Evolutionary conservation across 1,140 invertebrate genomes (phyloP).

Genomic region (Zaprionus davidi): DNA sequence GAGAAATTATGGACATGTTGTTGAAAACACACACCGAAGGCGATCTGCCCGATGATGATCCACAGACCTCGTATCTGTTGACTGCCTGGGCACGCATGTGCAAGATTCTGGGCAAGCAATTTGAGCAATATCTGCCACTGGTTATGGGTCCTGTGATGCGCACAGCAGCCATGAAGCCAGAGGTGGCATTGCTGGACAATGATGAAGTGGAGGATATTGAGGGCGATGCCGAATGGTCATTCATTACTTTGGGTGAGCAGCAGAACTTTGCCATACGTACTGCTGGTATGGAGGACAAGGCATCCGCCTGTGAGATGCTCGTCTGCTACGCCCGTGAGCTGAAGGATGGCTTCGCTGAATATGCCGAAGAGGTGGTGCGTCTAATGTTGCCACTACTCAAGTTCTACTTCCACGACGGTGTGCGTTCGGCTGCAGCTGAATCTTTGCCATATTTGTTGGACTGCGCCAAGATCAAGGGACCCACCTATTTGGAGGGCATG

Average conservation of each 20-base stretch:
- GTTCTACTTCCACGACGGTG: slow-evolving; percentile 99
- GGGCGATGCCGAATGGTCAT: slow-evolving; percentile 97
- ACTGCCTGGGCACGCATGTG: slow-evolving; percentile 99
- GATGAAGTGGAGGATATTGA: slow-evolving; percentile 94
- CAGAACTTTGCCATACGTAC: slow-evolving; percentile 97
- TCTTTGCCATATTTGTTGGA: slow-evolving; percentile 97
- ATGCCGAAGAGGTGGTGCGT: slow-evolving; percentile 96
- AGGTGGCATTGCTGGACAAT: slow-evolving; percentile 98
- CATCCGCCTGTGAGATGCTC: slow-evolving; percentile 99
- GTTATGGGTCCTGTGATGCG: slow-evolving; percentile 99
- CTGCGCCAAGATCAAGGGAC: slow-evolving; percentile 94
- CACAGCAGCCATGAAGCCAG: slow-evolving; percentile 97
- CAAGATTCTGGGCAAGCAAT: slow-evolving; percentile 97
- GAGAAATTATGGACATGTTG: slow-evolving; percentile 98
- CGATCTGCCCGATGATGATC: slow-evolving; percentile 96
- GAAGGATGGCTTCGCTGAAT: slow-evolving; percentile 97
- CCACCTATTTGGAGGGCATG: slow-evolving; percentile 91
- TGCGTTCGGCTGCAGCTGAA: slow-evolving; percentile 96
- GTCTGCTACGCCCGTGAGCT: slow-evolving; percentile 99
- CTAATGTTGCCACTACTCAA: slow-evolving; percentile 98
- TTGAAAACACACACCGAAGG: slow-evolving; percentile 95
- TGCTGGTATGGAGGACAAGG: slow-evolving; percentile 98
- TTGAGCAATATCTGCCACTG: slow-evolving; percentile 97
- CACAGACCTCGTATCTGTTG: slow-evolving; percentile 98
- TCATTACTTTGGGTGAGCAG: slow-evolving; percentile 98